Evolutionary conservation across 2,888 invertebrate species (phyloP), one percentile per base, ranked within the genome.

Genomic region (Cheilosia grossa): DNA sequence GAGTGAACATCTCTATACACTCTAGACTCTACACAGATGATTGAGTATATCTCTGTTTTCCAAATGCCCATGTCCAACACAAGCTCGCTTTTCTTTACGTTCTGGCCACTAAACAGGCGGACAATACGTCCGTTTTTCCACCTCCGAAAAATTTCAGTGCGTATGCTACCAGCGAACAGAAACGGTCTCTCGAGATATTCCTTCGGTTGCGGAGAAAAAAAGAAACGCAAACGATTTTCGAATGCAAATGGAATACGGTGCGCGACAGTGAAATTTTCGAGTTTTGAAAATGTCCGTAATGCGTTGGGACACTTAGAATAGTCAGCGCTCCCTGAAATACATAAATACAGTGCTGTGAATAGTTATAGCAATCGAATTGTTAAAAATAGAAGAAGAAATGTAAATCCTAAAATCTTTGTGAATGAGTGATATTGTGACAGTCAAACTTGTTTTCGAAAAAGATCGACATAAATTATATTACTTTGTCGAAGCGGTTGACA

Each of bases 81-180:
- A 49, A 53, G 37, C 63, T 24, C 63, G 77, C 51, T 51, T 66
- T 51, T 78, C n/a, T 63, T 49, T 19, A n/a, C 17, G 40, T 40
- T n/a, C 63, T 64, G 63, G 75, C 69, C 47, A 33, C 54, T 69
- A 54, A 53, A 64, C 66, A 61, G 70, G 40, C 61, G 44, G 53
- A 79, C 79, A 83, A 79, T 79, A 83, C 67, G 61, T 73, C 58
- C 64, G 70, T 47, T 42, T 75, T 66, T 83, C 74, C 63, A 80
- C 74, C 83, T 74, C 49, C n/a, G 80, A 80, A 69, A 75, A 74
- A 49, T 44, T 78, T 83, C 70, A 85, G 85, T 85, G 80, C 85
- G 85, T 85, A 81, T 72, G 75, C 67, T 80, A 54, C 80, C 83
- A 83, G 74, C 80, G 74, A 74, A 74, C 83, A 66, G 74, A 67